Conservation (phyloP, 2,113 vertebrate genomes). For the Tenrec ecaudatus region DNA sequence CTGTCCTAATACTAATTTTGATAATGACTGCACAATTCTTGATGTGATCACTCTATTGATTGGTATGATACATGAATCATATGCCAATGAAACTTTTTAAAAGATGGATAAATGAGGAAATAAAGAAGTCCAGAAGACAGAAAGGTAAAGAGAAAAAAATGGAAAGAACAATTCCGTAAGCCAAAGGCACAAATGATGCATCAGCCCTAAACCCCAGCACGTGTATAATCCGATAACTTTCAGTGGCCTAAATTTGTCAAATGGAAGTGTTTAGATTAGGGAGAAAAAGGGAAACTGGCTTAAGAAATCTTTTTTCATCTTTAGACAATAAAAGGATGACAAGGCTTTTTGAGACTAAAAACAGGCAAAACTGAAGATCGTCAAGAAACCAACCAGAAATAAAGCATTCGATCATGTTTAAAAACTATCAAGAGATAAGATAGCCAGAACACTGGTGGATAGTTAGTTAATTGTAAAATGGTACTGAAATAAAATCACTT, state of each 20-base stretch:
- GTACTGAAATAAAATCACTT: background rate
- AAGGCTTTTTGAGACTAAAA: background rate
- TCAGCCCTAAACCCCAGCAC: background rate
- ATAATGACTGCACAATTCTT: too few relatives aligned
- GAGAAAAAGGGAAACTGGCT: background rate
- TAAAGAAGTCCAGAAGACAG: background rate
- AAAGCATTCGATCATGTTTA: background rate
- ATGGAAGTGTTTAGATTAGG: background rate
- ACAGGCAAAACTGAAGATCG: background rate
- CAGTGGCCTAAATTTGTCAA: background rate
- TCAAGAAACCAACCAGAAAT: background rate
- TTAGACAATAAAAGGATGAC: background rate
- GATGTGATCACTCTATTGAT: too few relatives aligned
- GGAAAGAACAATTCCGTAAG: background rate
- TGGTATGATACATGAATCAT: too few relatives aligned
- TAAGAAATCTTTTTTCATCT: background rate
- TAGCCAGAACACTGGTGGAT: background rate
- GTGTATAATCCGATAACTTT: conserved; percentile 15
- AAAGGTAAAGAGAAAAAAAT: background rate
- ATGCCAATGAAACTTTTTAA: too few relatives aligned
- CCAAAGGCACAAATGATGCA: conserved; percentile 8
- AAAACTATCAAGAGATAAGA: background rate
- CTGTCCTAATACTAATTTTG: too few relatives aligned
- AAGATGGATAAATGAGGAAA: too few relatives aligned
- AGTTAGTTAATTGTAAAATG: background rate